Evolutionary conservation across 2,797 vertebrate species (phyloP), one percentile per base, ranked within the genome.

Genomic region (Carapus acus): DNA sequence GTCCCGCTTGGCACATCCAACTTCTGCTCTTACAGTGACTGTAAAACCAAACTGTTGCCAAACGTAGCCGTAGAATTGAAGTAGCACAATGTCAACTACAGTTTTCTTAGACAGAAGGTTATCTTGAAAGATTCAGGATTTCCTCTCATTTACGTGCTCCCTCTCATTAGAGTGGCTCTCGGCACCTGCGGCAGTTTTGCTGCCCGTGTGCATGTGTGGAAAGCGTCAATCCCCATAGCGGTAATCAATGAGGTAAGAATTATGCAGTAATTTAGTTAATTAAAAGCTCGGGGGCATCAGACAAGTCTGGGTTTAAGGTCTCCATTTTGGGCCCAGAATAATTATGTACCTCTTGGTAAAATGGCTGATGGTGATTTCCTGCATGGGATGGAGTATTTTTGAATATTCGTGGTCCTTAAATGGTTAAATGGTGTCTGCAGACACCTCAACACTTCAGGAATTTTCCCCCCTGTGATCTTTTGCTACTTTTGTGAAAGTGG

Each of bases 361-460:
- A 86, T 85, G 76, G 79, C 83, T 84, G 53, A 74, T 77, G 67
- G 87, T 70, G 65, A 71, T 82, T 80, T 78, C 65, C 73, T 74
- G 74, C 69, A 70, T 60, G 39, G 54, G 66, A 44, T 46, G 29
- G 46, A 68, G 53, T n/a, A 68, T 42, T 52, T 54, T 62, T 86
- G 83, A 88, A 88, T 90, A 89, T 89, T 88, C 82, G 89, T 86
- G 75, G 85, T 71, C 43, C 66, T n/a, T n/a, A n/a, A n/a, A 61
- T 86, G 84, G 83, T 89, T 87, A 81, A 79, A 79, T 60, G 62
- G 74, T 81, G 73, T 84, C 84, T 85, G 79, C 71, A 77, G 82
- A 87, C 71, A 55, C 76, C 67, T 70, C 64, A 71, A 53, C 67
- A 67, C 68, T 82, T 71, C 40, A 56, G 75, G 67, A 81, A 73